Base-by-base conservation (phyloP, 2,797 vertebrate species). In the Urocyon cinereoargenteus region DNA sequence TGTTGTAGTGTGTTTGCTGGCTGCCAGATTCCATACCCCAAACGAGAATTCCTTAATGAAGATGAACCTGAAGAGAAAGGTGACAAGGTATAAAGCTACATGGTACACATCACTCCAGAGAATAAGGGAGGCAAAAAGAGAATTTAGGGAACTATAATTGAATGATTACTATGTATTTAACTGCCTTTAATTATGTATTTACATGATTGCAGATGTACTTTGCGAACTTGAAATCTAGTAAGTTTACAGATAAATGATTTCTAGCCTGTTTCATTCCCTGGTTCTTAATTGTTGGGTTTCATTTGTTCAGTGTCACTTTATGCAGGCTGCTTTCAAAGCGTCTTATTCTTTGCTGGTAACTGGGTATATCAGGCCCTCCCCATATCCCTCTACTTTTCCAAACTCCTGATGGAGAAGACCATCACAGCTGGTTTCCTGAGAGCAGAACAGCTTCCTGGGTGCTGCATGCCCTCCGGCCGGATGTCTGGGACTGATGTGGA, bases 21-120 rank as follows among this genome's bases (percentile, higher is more conserved):
- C 78, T 99, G 99, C 98, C 99, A 99, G 99, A 99, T 99, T 98
- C 99, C 99, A 0, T 99, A 99, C 97, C 99, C 99, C 1, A 99
- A 99, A 98, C 99, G 99, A 98, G 99, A 99, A 98, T 99, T 99
- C 98, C 99, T 99, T 40, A 99, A 99, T 75, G 99, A 99, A 98
- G 99, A 99, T 89, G 99, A 99, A 96, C 99, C 99, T 1, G 99
- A 99, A 98, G 99, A 99, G 98, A 99, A 99, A 98, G 99, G 99
- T 16, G 99, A 99, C 97, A 99, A 99, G 99, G 99, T 99, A 99
- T 68, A 87, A 87, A 61, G 62, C 28, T 86, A 26, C 28, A 1
- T 2, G 2, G 28, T 28, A 5, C 26, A 15, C 51, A 31, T 94
- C 72, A 36, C 18, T 31, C 45, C 61, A 70, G 77, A 72, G 55